A percentile compares a stretch with the other conserved stretches of the same genome.
phyloP scores from a whole-genome alignment of 2,888 invertebrate species.

The Archaeoteleia sp. region DNA sequence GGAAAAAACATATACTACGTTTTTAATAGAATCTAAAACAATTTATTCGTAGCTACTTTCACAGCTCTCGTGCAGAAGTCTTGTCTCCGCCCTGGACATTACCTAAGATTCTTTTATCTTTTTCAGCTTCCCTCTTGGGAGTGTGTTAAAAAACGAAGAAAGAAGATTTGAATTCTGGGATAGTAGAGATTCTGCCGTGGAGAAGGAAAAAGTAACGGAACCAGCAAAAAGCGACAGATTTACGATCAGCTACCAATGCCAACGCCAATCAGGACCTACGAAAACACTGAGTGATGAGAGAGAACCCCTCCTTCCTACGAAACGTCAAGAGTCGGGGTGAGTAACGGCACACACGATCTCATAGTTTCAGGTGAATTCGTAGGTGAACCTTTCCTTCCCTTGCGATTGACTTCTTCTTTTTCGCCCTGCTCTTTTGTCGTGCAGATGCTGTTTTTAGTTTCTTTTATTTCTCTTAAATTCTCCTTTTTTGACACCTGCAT shows the following conservation, averaged over 20 bases:
- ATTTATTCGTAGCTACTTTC: neutral
- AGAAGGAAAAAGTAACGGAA: slow-evolving; percentile 57
- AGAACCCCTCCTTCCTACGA: slow-evolving; percentile 7
- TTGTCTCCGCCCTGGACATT: neutral
- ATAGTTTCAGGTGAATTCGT: slow-evolving; percentile 15
- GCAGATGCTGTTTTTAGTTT: neutral
- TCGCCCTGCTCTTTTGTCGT: neutral
- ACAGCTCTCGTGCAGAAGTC: neutral
- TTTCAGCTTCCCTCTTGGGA: neutral
- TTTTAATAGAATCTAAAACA: too few relatives aligned
- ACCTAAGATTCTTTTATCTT: neutral
- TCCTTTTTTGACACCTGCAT: slow-evolving; percentile 60
- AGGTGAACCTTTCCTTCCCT: slow-evolving; percentile 4
- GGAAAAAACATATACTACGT: neutral
- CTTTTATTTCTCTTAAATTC: slow-evolving; percentile 5
- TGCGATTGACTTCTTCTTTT: neutral
- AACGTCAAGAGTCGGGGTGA: slow-evolving; percentile 19
- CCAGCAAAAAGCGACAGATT: slow-evolving; percentile 56
- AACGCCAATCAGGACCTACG: slow-evolving; percentile 30
- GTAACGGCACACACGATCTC: slow-evolving; percentile 48
- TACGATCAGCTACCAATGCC: slow-evolving; percentile 55
- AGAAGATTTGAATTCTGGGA: slow-evolving; percentile 37
- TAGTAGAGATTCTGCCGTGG: slow-evolving; percentile 20
- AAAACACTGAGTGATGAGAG: slow-evolving; percentile 13
- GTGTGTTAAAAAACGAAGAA: slow-evolving; percentile 6